phyloP scores from a whole-genome alignment of 2,113 vertebrate species.

The Calidris pugnax region DNA sequence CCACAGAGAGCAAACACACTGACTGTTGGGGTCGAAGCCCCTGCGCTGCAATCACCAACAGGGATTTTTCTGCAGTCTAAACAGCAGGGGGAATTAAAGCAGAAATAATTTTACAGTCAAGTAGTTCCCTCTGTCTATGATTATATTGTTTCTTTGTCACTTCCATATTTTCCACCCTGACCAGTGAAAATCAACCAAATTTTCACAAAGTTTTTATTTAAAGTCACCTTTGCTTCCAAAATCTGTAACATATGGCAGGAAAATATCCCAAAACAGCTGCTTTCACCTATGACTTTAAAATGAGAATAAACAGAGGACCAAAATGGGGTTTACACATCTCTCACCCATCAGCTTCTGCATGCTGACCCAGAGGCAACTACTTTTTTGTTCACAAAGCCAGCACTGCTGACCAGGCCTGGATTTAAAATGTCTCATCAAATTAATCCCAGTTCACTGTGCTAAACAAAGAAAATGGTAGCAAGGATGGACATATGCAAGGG shows the following conservation, averaged over 20 bases:
- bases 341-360: neutral
- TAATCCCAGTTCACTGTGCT: neutral
- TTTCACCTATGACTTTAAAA: neutral
- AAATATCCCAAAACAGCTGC: neutral
- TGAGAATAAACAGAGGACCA: neutral
- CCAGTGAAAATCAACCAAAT: neutral
- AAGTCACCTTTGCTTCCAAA: neutral
- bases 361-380: neutral
- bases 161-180: neutral
- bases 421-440: neutral
- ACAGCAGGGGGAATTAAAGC: neutral
- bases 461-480: neutral
- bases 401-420: neutral
- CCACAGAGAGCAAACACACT: neutral
- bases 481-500: neutral
- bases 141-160: neutral
- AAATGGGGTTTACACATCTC: neutral
- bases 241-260: neutral
- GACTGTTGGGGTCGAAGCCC: neutral
- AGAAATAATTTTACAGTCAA: neutral
- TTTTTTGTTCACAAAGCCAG: neutral
- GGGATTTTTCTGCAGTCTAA: neutral
- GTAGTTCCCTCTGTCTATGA: neutral
- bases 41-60: neutral
- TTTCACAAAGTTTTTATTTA: neutral